Base-by-base conservation (phyloP, 1,140 invertebrate genomes). In the Euwallacea fornicatus region DNA sequence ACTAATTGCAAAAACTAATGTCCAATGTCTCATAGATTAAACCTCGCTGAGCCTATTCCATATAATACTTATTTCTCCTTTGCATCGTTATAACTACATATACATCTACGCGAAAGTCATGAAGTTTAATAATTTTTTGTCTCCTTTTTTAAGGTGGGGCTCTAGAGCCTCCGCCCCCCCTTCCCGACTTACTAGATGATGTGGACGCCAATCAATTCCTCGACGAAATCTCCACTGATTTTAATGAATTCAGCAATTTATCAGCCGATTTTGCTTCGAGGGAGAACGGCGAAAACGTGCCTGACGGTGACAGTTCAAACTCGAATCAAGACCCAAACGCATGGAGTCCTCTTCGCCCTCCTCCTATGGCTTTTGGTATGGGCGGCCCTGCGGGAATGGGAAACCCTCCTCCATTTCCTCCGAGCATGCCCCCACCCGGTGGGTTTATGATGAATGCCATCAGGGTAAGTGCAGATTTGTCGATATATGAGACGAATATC, bases 101-200 rank as follows among this genome's bases (percentile, higher is more conserved):
- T 33, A 33, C 21, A 33, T 33, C 1, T 33, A 33, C 21, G 21
- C 4, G 1, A 33, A 33, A 33, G 1, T 4, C 21, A 2, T 1
- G 4, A 4, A 33, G 4, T 33, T 33, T 33, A 1, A 33, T 33
- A 33, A 33, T 33, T 33, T 33, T 33, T 33, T 33, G 21, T 33
- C 21, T 33, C 21, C 1, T 33, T 33, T 33, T 4, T 33, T 33
- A 33, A 33, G 21, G 21, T 33, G 21, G 21, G 21, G 21, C 21
- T 33, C 70, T 80, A 16, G 74, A 79, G 72, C 80, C 79, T 6
- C 79, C 79, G 10, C 79, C 80, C 6, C 80, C 80, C 8, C 72
- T 78, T 16, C 77, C 78, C 0, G 74, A 79, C 16, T 73, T 80
- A 10, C 72, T 77, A 0, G 77, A 78, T 42, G 78, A 80, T 61